These are phyloP conservation scores for Ptychobarbus kaznakovi DNA, from an alignment of 2,797 vertebrate species.

Conservation along the genomic window DNA sequence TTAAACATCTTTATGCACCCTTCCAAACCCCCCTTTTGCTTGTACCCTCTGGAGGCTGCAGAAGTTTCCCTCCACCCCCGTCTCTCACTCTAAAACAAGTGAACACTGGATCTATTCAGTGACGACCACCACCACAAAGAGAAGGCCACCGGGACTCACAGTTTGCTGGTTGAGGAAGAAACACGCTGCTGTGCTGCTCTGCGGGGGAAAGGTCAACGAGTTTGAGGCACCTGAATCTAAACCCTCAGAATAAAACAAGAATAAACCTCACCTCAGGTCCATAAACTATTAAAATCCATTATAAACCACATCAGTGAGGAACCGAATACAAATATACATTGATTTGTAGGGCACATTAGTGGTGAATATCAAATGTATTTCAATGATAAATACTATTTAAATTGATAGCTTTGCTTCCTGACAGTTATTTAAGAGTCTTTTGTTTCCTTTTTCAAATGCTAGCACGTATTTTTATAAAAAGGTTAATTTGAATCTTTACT, in stretches of 20 bases:
- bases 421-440: background rate
- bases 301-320: background rate
- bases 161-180: constrained; percentile 12
- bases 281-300: constrained; percentile 36
- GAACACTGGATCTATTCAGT: constrained; percentile 52
- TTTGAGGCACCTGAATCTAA: background rate
- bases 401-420: background rate
- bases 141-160: constrained; percentile 12
- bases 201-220: background rate
- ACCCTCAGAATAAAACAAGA: background rate
- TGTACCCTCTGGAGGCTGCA: constrained; percentile 25
- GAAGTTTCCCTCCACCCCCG: constrained; percentile 10
- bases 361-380: background rate
- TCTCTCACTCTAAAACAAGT: constrained; percentile 25
- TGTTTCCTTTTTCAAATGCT: background rate
- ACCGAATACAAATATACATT: background rate
- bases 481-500: background rate
- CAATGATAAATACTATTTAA: background rate
- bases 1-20: constrained; percentile 26
- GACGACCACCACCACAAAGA: background rate
- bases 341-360: constrained; percentile 9
- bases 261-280: constrained; percentile 8
- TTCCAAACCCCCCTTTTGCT: constrained; percentile 29
- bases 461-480: background rate
- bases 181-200: background rate